A percentile compares a stretch with the other conserved stretches of the same genome.
Evolutionary conservation across 92 coral and sea anemone genomes (phyloP).

Genomic region (Porites rus): DNA sequence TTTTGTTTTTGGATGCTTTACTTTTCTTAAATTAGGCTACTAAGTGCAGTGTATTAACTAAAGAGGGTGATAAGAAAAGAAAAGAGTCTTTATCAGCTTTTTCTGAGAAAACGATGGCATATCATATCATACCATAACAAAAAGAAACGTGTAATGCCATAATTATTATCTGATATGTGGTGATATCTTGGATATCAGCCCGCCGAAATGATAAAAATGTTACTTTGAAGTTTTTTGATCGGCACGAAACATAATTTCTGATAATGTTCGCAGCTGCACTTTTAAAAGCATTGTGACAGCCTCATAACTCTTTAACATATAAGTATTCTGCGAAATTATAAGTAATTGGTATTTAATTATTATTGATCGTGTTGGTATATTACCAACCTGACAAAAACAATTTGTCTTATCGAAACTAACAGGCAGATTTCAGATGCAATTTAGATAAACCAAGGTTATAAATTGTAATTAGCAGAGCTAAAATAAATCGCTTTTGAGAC

Average conservation of each 20-base stretch:
- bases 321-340: not conserved
- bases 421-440: not conserved
- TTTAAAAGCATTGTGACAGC: not conserved
- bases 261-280: constrained; percentile 12
- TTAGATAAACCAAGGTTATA: constrained; percentile 18
- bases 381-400: not conserved
- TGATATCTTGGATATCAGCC: not conserved
- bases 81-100: constrained; percentile 8
- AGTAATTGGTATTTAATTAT: not conserved
- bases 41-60: constrained; percentile 1
- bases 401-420: not conserved
- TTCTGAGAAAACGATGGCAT: constrained; percentile 1
- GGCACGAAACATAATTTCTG: constrained; percentile 21
- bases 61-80: constrained; percentile 4
- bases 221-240: not conserved
- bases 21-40: constrained; percentile 12
- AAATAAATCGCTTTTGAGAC: not conserved
- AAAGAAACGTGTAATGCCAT: constrained; percentile 1
- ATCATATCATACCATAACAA: not conserved
- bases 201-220: not conserved
- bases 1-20: not conserved
- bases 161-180: constrained; percentile 31
- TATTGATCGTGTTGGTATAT: not conserved
- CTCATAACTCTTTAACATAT: not conserved
- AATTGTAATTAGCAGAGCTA: not conserved